These are phyloP conservation scores for Heteromyza rotundicornis DNA, from an alignment of 2,888 invertebrate genomes.

Conservation along the genomic window DNA sequence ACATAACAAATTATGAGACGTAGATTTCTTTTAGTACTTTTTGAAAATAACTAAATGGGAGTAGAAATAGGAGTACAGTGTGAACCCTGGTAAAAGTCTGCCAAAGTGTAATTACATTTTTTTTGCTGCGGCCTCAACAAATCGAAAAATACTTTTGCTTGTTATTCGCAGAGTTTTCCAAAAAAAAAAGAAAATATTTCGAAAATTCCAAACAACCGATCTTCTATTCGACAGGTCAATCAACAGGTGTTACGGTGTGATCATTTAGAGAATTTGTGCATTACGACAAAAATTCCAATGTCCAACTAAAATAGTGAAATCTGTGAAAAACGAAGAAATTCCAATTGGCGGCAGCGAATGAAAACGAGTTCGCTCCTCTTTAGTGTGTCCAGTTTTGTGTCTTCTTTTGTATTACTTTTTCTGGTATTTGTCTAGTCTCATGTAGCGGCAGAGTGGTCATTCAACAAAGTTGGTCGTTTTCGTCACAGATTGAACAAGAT, in stretches of 20 bases:
- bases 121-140: too few species aligned
- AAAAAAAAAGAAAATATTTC: neutral
- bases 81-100: too few species aligned
- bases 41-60: too few species aligned
- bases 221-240: neutral
- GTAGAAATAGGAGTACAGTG: too few species aligned
- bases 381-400: neutral
- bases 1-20: too few species aligned
- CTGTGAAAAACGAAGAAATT: slow-evolving; percentile 8
- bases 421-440: neutral
- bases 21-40: too few species aligned
- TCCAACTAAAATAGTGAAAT: too few species aligned
- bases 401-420: neutral
- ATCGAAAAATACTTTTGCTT: slow-evolving; percentile 3
- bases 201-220: neutral
- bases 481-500: too few species aligned
- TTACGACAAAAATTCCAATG: neutral
- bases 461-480: neutral
- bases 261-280: neutral
- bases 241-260: neutral
- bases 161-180: neutral
- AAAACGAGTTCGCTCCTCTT: neutral
- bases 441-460: neutral
- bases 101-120: too few species aligned
- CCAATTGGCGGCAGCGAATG: neutral